Evolutionary conservation across 2,888 invertebrate genomes (phyloP).

Genomic region (Melanostoma mellinum): DNA sequence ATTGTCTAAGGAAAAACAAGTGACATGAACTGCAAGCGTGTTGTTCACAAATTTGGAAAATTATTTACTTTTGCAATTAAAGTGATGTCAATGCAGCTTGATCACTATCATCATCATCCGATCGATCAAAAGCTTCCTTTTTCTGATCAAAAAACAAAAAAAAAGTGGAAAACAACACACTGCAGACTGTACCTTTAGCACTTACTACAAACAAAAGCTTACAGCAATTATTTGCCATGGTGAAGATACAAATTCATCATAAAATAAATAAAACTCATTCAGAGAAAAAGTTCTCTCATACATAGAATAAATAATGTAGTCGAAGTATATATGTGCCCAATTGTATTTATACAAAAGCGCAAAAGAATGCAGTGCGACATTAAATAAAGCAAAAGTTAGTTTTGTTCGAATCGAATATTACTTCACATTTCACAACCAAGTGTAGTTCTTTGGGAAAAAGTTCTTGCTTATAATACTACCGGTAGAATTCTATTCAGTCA

Average conservation of each 20-base stretch:
- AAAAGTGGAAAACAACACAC: neutral
- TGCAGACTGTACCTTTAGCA: neutral
- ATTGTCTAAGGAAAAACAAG: neutral
- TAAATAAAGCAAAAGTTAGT: conserved; percentile 31
- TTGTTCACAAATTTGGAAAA: conserved; percentile 23
- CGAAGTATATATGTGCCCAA: no score
- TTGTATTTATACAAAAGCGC: no score
- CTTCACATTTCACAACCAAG: conserved; percentile 20
- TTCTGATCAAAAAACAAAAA: neutral
- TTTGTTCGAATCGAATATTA: conserved; percentile 10
- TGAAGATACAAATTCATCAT: conserved; percentile 11
- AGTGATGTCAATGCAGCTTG: conserved; percentile 37
- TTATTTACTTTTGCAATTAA: conserved; percentile 19
- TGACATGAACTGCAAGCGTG: conserved; percentile 10
- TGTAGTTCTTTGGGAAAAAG: conserved; percentile 35
- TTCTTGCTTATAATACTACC: conserved; percentile 42
- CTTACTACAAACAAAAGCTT: conserved; percentile 15
- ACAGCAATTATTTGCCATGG: conserved; percentile 21
- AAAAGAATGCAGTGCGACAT: conserved; percentile 34
- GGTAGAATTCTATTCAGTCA: conserved; percentile 47
- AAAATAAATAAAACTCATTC: conserved; percentile 15
- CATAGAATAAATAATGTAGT: no score
- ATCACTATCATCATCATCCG: conserved; percentile 11
- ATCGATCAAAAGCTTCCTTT: conserved; percentile 22
- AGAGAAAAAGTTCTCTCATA: conserved; percentile 26